Conservation (phyloP, 2,113 vertebrate species). For the Saccopteryx bilineata region DNA sequence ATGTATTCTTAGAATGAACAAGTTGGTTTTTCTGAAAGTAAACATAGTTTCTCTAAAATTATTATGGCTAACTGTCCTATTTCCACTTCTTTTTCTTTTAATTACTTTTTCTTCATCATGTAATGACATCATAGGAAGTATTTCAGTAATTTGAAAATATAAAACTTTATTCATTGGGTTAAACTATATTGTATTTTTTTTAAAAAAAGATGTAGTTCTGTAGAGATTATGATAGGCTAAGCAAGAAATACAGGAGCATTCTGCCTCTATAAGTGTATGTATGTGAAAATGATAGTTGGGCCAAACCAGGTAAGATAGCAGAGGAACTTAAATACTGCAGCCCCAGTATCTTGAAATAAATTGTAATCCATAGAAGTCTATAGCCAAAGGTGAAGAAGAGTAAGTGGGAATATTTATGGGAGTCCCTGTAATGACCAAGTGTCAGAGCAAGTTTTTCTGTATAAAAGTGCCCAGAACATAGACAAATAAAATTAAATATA, state of each 20-base stretch:
- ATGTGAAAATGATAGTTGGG: neutral
- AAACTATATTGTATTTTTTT: neutral
- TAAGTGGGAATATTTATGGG: neutral
- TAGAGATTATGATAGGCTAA: neutral
- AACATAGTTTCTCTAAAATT: conserved; percentile 39
- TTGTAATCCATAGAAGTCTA: neutral
- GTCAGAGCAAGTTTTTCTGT: neutral
- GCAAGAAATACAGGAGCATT: neutral
- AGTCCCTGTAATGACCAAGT: neutral
- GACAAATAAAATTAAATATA: neutral
- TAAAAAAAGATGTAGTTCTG: neutral
- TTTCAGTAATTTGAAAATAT: conserved; percentile 28
- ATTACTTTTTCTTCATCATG: neutral
- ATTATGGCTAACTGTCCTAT: neutral
- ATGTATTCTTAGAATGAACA: conserved; percentile 52
- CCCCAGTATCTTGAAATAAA: neutral
- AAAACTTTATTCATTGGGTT: neutral
- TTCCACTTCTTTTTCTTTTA: neutral
- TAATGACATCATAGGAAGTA: neutral
- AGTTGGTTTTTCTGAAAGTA: conserved; percentile 27
- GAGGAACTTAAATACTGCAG: neutral
- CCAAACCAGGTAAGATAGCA: neutral
- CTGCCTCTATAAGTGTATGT: neutral
- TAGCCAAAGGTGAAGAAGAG: neutral
- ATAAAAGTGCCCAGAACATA: neutral